Evolutionary conservation across 1,140 invertebrate species (phyloP).

Genomic region (Orchestia grillus): DNA sequence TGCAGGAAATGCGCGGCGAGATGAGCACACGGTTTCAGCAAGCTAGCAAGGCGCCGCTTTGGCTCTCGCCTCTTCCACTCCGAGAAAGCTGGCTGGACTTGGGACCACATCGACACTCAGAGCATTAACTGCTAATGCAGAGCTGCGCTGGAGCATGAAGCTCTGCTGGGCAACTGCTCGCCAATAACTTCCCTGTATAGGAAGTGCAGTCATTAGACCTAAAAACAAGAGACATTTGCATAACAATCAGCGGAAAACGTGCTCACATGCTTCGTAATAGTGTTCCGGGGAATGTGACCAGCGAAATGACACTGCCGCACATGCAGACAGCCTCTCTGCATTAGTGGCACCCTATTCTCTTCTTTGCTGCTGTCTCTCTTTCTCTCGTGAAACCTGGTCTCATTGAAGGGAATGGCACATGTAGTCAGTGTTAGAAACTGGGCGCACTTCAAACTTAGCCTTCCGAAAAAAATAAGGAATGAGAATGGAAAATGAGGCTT

Average conservation of each 20-base stretch:
- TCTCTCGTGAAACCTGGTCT: too few relatives aligned
- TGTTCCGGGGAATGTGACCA: not conserved
- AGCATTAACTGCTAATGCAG: not conserved
- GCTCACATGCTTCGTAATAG: constrained; percentile 11
- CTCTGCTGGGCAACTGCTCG: not conserved
- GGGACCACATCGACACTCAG: not conserved
- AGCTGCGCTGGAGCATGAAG: not conserved
- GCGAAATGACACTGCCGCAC: not conserved
- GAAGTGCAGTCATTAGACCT: constrained; percentile 50
- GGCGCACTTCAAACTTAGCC: too few relatives aligned
- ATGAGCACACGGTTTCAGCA: not conserved
- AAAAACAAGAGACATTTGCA: constrained; percentile 53
- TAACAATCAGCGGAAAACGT: constrained; percentile 27
- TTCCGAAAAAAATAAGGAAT: too few relatives aligned
- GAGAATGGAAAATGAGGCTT: too few relatives aligned
- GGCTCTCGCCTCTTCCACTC: not conserved
- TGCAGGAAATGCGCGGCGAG: not conserved
- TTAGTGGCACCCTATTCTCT: not conserved
- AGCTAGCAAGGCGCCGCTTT: not conserved
- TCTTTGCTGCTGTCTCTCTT: not conserved
- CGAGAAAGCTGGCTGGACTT: not conserved
- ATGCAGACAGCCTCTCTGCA: not conserved
- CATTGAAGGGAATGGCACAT: too few relatives aligned
- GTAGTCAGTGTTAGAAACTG: too few relatives aligned
- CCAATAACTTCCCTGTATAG: constrained; percentile 41